Base-by-base conservation (phyloP, 2,797 vertebrate species). In the Crocodylus rhombifer region DNA sequence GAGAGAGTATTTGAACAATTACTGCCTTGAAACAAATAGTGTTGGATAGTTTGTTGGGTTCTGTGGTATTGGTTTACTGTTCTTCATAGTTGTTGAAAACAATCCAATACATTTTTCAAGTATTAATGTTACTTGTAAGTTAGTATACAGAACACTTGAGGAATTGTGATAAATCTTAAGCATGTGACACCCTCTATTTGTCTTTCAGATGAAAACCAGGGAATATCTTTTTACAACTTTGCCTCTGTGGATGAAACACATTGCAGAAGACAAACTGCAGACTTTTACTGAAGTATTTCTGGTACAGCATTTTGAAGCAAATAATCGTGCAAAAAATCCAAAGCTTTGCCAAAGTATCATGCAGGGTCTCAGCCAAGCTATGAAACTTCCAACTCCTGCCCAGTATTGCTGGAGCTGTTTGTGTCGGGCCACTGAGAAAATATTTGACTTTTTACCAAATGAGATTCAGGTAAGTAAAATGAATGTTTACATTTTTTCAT, bases 181-280 rank as follows among this genome's bases (percentile, higher is more conserved):
- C 57, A n/a, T 87, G 51, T 92, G 42, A 75, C 30, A 55, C 78
- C 83, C n/a, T 84, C 18, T 88, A 33, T 96, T 95, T 92, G 26
- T 12, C 95, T 85, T 95, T 88, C 57, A 99, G 99, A 15, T 91
- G 21, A 97, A 96, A 92, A 98, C 98, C 2, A 98, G 98, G 85
- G 97, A 98, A 75, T 98, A 98, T 79, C 98, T 99, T 87, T 98
- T 98, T 7, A 92, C 91, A 14, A 98, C 97, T 10, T 82, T 99
- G 23, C 96, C 98, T 26, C 60, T 94, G 33, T 99, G 99, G 99
- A 98, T 99, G 98, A 99, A 99, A 93, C 98, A 99, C 1, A 97
- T 99, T 26, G 96, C 99, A 0, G 99, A 99, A 69, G 99, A 99
- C 95, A 99, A 99, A 93, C 97, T 99, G 7, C 98, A 98, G 95